Evolutionary conservation across 1,140 invertebrate species (phyloP).

Genomic region (Pantala flavescens): DNA sequence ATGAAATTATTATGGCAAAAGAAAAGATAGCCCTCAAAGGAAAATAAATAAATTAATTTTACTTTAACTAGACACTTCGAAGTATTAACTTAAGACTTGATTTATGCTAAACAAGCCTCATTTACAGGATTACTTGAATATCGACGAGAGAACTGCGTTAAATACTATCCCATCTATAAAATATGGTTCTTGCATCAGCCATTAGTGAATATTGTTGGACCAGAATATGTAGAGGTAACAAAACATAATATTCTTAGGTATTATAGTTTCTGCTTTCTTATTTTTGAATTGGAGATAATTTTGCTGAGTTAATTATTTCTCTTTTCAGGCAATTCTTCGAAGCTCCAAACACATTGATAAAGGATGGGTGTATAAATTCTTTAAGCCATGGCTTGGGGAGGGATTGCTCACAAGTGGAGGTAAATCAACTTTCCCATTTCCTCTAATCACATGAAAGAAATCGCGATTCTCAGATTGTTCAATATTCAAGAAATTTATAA

Average conservation of each 20-base stretch:
- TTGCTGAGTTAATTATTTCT: conserved; percentile 6
- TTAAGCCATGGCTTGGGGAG: conserved; percentile 40
- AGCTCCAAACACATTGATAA: conserved; percentile 42
- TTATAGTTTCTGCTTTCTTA: too few relatives aligned
- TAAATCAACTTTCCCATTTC: too few relatives aligned
- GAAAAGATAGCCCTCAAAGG: too few relatives aligned
- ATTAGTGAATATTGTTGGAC: background rate
- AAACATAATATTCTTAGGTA: too few relatives aligned
- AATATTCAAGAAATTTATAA: too few relatives aligned
- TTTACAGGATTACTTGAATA: background rate
- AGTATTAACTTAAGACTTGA: too few relatives aligned
- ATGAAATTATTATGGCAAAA: too few relatives aligned
- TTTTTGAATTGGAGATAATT: background rate
- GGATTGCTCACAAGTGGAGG: conserved; percentile 35
- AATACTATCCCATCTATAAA: background rate
- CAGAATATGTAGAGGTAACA: background rate
- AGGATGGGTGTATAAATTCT: conserved; percentile 38
- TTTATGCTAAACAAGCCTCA: too few relatives aligned
- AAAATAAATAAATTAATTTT: too few relatives aligned
- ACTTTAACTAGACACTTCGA: too few relatives aligned
- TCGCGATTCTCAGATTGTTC: too few relatives aligned
- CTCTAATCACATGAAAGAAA: too few relatives aligned
- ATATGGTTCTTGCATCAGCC: background rate
- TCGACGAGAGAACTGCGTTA: background rate
- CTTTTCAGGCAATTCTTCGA: conserved; percentile 34